Evolutionary conservation across 2,113 vertebrate species (phyloP).

Genomic region (Oreotrochilus melanogaster): DNA sequence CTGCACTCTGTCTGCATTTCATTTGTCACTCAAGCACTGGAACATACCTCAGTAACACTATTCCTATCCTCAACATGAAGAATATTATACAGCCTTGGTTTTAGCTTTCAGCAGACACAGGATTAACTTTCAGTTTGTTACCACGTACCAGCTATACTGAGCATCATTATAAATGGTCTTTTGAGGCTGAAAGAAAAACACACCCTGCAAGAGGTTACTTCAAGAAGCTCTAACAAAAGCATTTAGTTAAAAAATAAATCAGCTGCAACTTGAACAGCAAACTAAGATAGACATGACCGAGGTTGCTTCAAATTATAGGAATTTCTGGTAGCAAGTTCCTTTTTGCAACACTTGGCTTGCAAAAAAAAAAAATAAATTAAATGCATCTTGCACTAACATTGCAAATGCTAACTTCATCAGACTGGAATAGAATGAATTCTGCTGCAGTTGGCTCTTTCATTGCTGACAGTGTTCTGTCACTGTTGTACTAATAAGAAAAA

Average conservation of each 20-base stretch:
- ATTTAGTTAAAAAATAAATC: not conserved
- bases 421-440: not conserved
- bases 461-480: not conserved
- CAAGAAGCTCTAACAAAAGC: not conserved
- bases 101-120: not conserved
- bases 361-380: not conserved
- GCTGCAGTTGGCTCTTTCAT: not conserved
- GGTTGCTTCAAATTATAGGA: not conserved
- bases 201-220: not conserved
- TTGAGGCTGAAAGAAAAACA: not conserved
- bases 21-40: conserved; percentile 19
- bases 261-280: not conserved
- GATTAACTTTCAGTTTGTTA: conserved; percentile 43
- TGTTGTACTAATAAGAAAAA: not conserved
- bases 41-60: conserved; percentile 45
- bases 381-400: not conserved
- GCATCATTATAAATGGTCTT: conserved; percentile 35
- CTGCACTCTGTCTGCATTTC: conserved; percentile 1
- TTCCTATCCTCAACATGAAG: conserved; percentile 13
- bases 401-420: not conserved
- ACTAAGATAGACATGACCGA: not conserved
- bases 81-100: conserved; percentile 47
- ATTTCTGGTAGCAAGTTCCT: not conserved
- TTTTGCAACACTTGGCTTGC: not conserved
- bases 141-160: conserved; percentile 6